These are phyloP conservation scores for Merodon equestris DNA, from an alignment of 2,888 invertebrate species.

Conservation along the genomic window DNA sequence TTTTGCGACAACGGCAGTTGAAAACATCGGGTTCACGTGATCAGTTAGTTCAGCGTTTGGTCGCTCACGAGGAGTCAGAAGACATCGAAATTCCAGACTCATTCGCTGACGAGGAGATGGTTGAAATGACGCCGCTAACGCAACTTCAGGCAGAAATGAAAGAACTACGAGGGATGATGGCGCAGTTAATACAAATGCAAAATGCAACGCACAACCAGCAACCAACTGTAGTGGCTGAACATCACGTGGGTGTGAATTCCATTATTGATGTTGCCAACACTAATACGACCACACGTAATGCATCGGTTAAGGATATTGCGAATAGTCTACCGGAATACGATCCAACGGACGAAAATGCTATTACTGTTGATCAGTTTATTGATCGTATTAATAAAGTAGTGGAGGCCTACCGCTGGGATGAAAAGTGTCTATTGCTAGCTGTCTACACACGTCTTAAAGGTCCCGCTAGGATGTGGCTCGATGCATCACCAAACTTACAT, in stretches of 20 bases:
- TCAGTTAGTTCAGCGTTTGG: slow-evolving; percentile 21
- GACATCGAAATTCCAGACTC: slow-evolving; percentile 12
- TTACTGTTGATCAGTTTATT: slow-evolving; percentile 28
- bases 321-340: slow-evolving; percentile 40
- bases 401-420: slow-evolving; percentile 41
- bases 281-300: slow-evolving; percentile 23
- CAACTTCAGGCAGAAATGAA: slow-evolving; percentile 26
- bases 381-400: slow-evolving; percentile 35
- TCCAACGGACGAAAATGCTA: slow-evolving; percentile 25
- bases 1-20: slow-evolving; percentile 20
- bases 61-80: slow-evolving; percentile 13
- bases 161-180: too few species aligned
- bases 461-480: slow-evolving; percentile 29
- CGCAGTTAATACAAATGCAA: too few species aligned
- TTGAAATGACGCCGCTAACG: slow-evolving; percentile 6
- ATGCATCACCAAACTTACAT: too few species aligned
- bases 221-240: slow-evolving; percentile 12
- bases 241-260: slow-evolving; percentile 13
- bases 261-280: slow-evolving; percentile 19
- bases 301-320: slow-evolving; percentile 41
- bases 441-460: slow-evolving; percentile 27
- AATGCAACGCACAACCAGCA: slow-evolving; percentile 7
- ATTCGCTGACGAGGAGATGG: slow-evolving; percentile 2
- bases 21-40: slow-evolving; percentile 10
- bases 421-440: slow-evolving; percentile 36